Evolutionary conservation across 2,888 invertebrate species (phyloP).

Genomic region (Tromatobia lineatoria): DNA sequence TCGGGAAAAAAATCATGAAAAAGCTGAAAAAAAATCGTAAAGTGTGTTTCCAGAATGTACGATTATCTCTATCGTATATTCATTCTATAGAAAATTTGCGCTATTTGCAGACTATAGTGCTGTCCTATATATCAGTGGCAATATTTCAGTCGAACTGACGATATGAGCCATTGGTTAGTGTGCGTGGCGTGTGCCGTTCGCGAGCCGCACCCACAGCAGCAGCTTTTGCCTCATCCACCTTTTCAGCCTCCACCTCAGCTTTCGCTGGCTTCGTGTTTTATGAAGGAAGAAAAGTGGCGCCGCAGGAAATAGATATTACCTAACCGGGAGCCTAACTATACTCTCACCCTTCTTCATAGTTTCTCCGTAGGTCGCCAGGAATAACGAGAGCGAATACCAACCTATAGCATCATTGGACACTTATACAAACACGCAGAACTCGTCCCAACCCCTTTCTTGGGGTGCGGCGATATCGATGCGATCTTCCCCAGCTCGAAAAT

Average conservation of each 20-base stretch:
- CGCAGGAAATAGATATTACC: conserved; percentile 84
- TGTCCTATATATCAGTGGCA: neutral
- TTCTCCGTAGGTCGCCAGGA: conserved; percentile 61
- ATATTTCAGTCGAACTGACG: conserved; percentile 51
- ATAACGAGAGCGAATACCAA: conserved; percentile 28
- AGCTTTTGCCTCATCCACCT: conserved; percentile 41
- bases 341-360: conserved; percentile 64
- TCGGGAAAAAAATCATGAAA: neutral
- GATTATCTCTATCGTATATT: neutral
- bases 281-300: conserved; percentile 80
- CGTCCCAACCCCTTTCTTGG: conserved; percentile 25
- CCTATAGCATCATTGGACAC: conserved; percentile 20
- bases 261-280: conserved; percentile 75
- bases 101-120: conserved; percentile 6
- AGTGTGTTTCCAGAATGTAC: neutral
- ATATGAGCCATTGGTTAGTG: conserved; percentile 35
- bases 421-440: conserved; percentile 46
- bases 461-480: conserved; percentile 77
- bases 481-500: conserved; percentile 72
- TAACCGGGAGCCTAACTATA: conserved; percentile 78
- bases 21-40: neutral
- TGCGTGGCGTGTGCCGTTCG: conserved; percentile 53
- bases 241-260: conserved; percentile 34
- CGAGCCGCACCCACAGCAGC: conserved; percentile 74
- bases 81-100: neutral